Evolutionary conservation across 2,113 vertebrate species (phyloP), one percentile per base, ranked within the genome.

Genomic region (Bufo bufo): DNA sequence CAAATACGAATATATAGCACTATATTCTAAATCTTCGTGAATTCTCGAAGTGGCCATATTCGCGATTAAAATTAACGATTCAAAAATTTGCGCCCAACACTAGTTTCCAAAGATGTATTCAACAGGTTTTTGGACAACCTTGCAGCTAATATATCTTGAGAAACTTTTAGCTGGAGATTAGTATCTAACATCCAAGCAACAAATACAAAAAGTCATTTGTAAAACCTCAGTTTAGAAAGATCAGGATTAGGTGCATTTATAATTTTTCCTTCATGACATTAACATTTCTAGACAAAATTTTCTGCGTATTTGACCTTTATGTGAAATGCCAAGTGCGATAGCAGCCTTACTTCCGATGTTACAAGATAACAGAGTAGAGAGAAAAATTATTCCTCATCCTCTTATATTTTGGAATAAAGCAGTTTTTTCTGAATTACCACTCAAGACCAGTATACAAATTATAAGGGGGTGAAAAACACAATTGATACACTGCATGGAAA

Each of bases 301-400:
- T 94, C 72, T 20, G 92, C 95, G 94, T 91, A 65, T 91, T 92
- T 94, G 94, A 92, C 93, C 92, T 94, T 93, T 84, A 45, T 87
- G 89, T 91, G 89, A 92, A 93, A 94, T 94, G 94, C 95, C 94
- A 93, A 90, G 86, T 69, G 90, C 94, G 92, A 95, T 95, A 93
- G 93, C 89, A 89, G 89, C 85, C 91, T 93, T 80, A 89, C 90
- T 92, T 93, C 69, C 92, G 50, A 82, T 94, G 93, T 93, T 94
- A 90, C 92, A 94, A 93, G 79, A 89, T 92, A 94, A 91, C 90
- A 66, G 91, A 75, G 56, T 94, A 92, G 95, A 95, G 95, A 94
- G 94, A 94, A 93, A 93, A 94, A 93, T 95, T 95, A 96, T 95
- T n/a, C n/a, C n/a, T n/a, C n/a, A n/a, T 95, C 93, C 92, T 91